Conservation (phyloP, 2,113 vertebrate species). For the Prionailurus viverrinus region DNA sequence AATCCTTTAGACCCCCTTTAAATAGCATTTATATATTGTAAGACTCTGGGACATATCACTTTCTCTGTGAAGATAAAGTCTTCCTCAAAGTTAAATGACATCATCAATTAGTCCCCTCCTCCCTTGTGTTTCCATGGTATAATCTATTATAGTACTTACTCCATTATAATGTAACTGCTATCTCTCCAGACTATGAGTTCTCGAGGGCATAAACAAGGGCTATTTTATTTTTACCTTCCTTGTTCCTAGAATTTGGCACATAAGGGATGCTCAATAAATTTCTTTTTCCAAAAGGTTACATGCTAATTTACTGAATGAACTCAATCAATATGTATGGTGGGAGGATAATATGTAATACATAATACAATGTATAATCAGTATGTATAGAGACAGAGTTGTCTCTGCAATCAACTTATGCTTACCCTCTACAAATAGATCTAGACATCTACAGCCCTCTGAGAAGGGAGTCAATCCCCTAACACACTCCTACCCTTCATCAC, state of each 20-base stretch:
- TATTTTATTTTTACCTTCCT: neutral
- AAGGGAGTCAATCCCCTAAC: neutral
- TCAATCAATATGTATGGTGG: neutral
- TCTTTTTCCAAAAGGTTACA: neutral
- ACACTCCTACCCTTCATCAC: neutral
- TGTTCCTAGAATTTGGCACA: neutral
- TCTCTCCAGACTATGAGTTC: neutral
- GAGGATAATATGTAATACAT: neutral
- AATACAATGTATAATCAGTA: neutral
- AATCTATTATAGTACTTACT: neutral
- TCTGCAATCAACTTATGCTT: neutral
- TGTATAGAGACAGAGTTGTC: neutral
- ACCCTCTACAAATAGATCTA: neutral
- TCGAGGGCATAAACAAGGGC: neutral
- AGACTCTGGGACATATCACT: neutral
- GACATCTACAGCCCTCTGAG: neutral
- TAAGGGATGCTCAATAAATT: neutral
- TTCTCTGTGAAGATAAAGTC: neutral
- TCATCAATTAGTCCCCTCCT: neutral
- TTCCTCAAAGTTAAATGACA: neutral
- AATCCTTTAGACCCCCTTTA: neutral
- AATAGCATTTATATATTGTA: neutral
- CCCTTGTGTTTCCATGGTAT: neutral
- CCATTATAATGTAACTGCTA: neutral
- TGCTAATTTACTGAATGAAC: neutral